Evolutionary conservation across 1,140 invertebrate genomes (phyloP).

Genomic region (Papilio dardanus): DNA sequence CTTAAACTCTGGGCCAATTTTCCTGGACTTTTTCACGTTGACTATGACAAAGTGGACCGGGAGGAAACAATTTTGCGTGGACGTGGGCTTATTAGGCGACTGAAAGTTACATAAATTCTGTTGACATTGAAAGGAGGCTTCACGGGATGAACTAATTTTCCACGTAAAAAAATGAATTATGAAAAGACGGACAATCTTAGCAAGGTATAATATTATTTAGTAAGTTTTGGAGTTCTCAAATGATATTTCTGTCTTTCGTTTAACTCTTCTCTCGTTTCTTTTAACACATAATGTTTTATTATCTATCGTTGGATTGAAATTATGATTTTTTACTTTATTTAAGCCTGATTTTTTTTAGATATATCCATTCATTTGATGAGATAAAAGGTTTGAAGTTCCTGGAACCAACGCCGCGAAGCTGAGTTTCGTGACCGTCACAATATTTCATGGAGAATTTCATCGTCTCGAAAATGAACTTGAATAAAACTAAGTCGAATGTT

Average conservation of each 20-base stretch:
- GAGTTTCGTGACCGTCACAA: neutral
- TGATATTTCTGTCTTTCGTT: too few species aligned
- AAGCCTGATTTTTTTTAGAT: neutral
- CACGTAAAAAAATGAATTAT: slow-evolving; percentile 24
- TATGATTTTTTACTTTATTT: neutral
- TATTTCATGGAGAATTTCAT: slow-evolving; percentile 17
- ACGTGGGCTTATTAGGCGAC: slow-evolving; percentile 47
- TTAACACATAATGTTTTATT: too few species aligned
- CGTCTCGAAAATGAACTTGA: slow-evolving; percentile 33
- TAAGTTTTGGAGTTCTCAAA: neutral
- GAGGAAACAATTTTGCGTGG: slow-evolving; percentile 51
- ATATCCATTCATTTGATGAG: neutral
- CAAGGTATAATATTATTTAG: neutral
- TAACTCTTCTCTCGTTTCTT: too few species aligned
- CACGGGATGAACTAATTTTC: slow-evolving; percentile 25
- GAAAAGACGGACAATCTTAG: slow-evolving; percentile 5
- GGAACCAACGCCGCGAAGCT: neutral
- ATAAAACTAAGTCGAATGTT: slow-evolving; percentile 33
- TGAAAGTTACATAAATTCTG: slow-evolving; percentile 43
- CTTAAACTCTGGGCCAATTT: slow-evolving; percentile 69
- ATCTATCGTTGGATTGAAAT: too few species aligned
- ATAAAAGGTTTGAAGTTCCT: neutral
- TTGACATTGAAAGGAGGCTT: slow-evolving; percentile 38
- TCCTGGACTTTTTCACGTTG: slow-evolving; percentile 70
- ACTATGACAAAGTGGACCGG: slow-evolving; percentile 66